Evolutionary conservation across 2,113 vertebrate genomes (phyloP), one percentile per base, ranked within the genome.

Genomic region (Erinaceus europaeus): DNA sequence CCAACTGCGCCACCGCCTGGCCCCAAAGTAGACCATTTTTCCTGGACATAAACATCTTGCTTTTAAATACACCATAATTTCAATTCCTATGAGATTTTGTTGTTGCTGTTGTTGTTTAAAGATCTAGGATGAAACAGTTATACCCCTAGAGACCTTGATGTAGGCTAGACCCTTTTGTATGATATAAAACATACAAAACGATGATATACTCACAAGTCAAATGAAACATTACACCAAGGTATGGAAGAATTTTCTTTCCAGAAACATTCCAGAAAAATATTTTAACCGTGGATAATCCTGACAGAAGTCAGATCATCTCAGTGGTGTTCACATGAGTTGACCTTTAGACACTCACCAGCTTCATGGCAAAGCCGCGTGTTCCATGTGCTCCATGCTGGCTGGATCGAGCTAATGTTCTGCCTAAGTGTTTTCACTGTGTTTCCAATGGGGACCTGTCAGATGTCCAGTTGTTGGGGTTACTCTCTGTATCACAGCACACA

Each of bases 361-460:
- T 90, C 55, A 50, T 74, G 40, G 29, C n/a, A n/a, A n/a, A 50
- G 13, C 48, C 20, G 48, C 13, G 48, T 18, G 12, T 50, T 18
- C 20, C 48, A 50, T 15, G 55, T 88, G 14, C 9, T 40, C 6
- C 2, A 2, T 18, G 32, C 6, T 79, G 34, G 62, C 59, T 81
- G 75, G 44, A 64, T 50, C 34, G 75, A 36, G 57, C n/a, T 76
- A 64, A 44, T 55, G 17, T 84, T 65, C 29, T 82, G 21, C 12
- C 57, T 90, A 78, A 62, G n/a, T 89, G 44, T 82, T 78, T 77
- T 84, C 86, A 50, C 88, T 73, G 4, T 40, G 38, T 82, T 93
- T 44, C 67, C 82, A 44, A 27, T 14, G 14, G 1, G 71, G 42
- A 5, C 38, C 32, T 36, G 44, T 72, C 78, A 87, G 87, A 42